These are phyloP conservation scores for Myzus persicae DNA, from an alignment of 1,140 invertebrate genomes.

Conservation along the genomic window DNA sequence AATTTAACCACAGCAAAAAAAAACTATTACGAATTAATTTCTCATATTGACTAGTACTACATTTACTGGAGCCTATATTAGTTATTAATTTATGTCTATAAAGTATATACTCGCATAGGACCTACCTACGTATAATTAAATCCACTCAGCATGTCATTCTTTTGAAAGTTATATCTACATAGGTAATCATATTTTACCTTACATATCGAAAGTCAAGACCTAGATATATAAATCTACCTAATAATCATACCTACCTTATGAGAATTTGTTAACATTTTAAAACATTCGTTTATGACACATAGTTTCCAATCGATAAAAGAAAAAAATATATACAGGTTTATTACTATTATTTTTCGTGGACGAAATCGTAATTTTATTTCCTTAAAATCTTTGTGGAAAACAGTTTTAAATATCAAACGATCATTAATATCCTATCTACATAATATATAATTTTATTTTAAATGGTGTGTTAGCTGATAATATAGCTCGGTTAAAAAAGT, in stretches of 20 bases:
- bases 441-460: neutral
- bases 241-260: neutral
- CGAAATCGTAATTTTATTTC: neutral
- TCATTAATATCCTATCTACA: neutral
- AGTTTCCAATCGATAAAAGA: neutral
- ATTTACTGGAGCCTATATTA: neutral
- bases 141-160: neutral
- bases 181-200: neutral
- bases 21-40: neutral
- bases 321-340: too few species aligned
- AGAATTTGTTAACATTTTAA: neutral
- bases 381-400: neutral
- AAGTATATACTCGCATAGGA: neutral
- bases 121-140: neutral
- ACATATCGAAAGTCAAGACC: neutral
- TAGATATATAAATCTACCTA: neutral
- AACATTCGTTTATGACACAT: neutral
- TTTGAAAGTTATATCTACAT: neutral
- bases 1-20: neutral
- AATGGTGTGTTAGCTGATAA: too few species aligned
- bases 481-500: neutral
- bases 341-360: too few species aligned
- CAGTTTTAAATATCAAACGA: neutral
- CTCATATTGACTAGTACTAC: too few species aligned
- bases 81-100: constrained; percentile 15